Evolutionary conservation across 2,113 vertebrate genomes (phyloP), one percentile per base, ranked within the genome.

Genomic region (Serinus canaria): DNA sequence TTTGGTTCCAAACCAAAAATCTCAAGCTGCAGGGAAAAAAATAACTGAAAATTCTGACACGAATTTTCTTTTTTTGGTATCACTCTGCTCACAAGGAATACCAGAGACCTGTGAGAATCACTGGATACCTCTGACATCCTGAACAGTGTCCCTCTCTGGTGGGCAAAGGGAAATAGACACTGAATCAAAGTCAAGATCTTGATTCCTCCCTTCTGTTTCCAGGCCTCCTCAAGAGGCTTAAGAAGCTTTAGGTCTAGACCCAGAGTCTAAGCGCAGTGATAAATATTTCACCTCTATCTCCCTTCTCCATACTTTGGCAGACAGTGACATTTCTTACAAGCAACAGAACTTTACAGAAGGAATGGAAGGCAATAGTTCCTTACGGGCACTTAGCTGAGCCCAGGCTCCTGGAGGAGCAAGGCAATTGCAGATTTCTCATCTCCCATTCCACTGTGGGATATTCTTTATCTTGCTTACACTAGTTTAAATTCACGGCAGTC

Each of bases 401-500:
- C 24, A 81, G 87, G 52, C 27, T 81, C 53, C 43, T 44, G 17
- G 33, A 90, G 39, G 37, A 90, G 46, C 22, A 66, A 86, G 67
- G 4, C 50, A 88, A 58, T 62, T 2, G 1, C 31, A 76, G 39
- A 90, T 76, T 89, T 90, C 72, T 83, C 46, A 69, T 82, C 77
- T 49, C 46, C 53, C 37, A 43, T 72, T 87, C 55, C 70, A 73
- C 77, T 50, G 62, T 31, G 37, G 56, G 53, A 76, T 91, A 62
- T 69, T 37, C 31, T 62, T 87, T 76, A 92, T 76, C 75, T 87
- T 86, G 43, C 50, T 90, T 89, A 83, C 70, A 35, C 35, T 82
- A 66, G 28, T 77, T 89, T 58, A 75, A 95, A 83, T 85, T 79
- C 13, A 3, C 78, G 91, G 76, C 74, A 87, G 70, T 82, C 83